Evolutionary conservation across 2,113 vertebrate genomes (phyloP), one percentile per base, ranked within the genome.

Genomic region (Peromyscus maniculatus): DNA sequence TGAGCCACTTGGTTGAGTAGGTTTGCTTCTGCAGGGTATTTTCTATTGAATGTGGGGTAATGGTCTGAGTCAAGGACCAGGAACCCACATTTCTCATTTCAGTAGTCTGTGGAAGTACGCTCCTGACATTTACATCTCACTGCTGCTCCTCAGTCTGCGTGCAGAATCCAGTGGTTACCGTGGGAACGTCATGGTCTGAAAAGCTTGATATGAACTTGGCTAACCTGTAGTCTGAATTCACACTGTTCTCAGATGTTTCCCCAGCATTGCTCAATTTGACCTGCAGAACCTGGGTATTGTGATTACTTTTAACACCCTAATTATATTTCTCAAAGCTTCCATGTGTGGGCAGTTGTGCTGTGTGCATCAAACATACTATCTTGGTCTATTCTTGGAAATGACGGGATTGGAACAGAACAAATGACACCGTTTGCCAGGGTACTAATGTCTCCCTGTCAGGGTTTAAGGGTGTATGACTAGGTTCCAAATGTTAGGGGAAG

Each of bases 191-290:
- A 59, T 3, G 31, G 86, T 46, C 69, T 83, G 33, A n/a, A 64
- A 62, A 94, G 49, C 75, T 43, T 66, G 2, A 43, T 88, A 0
- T 57, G 36, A 82, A 17, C 52, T 33, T 12, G 64, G 79, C 84
- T 66, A 46, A 43, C 59, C 43, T 52, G 55, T 36, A 80, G 59
- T 83, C 93, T 74, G 67, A 78, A n/a, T 93, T 80, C 79, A 72
- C 62, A 24, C 84, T 74, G 33, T 88, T 75, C 90, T 84, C 95
- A 87, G 64, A 6, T 89, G 28, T 87, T 96, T 96, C 39, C 74
- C 22, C 75, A 33, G 10, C 88, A 46, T 52, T 66, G 74, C 57
- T 72, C 26, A 62, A 39, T 74, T 92, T 39, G 26, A 91, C 52
- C 57, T 91, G 43, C 62, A 89, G 86, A 75, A 66, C 66, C 64